Evolutionary conservation across 2,113 vertebrate species (phyloP).

Genomic region (Cyanocitta stelleri): DNA sequence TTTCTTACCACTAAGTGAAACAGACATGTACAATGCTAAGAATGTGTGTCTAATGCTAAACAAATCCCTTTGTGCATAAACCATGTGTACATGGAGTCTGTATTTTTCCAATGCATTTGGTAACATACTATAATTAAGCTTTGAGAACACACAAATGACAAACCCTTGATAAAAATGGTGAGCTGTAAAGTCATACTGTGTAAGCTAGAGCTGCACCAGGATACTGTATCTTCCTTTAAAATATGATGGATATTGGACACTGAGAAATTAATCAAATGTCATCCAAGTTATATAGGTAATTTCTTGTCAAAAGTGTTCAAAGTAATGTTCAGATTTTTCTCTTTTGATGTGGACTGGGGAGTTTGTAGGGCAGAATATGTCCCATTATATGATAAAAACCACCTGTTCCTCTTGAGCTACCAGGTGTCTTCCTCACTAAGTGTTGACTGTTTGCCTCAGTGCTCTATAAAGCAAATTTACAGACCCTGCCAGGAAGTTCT

Average conservation of each 20-base stretch:
- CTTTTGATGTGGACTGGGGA: neutral
- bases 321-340: neutral
- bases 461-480: neutral
- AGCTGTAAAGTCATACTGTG: neutral
- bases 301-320: neutral
- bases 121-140: neutral
- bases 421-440: neutral
- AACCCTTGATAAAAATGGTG: neutral
- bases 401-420: neutral
- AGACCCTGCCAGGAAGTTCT: neutral
- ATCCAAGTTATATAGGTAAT: neutral
- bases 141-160: neutral
- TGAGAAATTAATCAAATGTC: neutral
- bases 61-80: neutral
- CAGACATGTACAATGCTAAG: neutral
- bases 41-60: neutral
- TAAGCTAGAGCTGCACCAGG: neutral
- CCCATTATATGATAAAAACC: neutral
- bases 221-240: neutral
- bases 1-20: neutral
- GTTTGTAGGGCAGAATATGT: neutral
- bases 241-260: neutral
- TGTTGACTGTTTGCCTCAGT: neutral
- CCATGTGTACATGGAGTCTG: neutral
- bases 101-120: neutral